Evolutionary conservation across 2,797 vertebrate species (phyloP), one percentile per base, ranked within the genome.

Genomic region (Tadarida brasiliensis): DNA sequence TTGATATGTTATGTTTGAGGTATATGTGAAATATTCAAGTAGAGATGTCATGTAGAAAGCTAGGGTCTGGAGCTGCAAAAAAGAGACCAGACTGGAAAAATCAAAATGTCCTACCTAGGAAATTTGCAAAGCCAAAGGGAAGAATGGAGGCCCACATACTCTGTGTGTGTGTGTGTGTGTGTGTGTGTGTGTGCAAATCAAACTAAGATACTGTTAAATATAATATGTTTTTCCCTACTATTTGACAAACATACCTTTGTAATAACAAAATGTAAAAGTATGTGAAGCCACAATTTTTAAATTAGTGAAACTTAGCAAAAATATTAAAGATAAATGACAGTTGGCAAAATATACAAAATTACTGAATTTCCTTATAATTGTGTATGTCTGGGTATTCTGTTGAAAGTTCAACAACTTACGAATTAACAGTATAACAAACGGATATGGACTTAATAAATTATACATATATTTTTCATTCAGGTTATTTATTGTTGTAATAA

Each of bases 361-460:
- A 80, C 17, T 68, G n/a, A 74, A 78, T 94, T 76, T 71, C 28
- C 61, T 89, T 86, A 33, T 74, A 71, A 33, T 87, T 70, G 12
- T 57, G 10, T 15, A 33, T n/a, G 5, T 65, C 33, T 35, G 4
- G 8, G 14, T 78, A 78, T 59, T 71, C 7, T 73, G 12, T 14
- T 85, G 39, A 90, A 68, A 2, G 6, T 8, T 82, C 68, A 93
- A 80, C 20, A 56, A 54, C 8, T 70, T 85, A 85, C 70, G 17
- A 89, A 71, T 80, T 94, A 81, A 73, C 33, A 61, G 24, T 57
- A 85, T 39, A 47, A 65, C n/a, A 88, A 56, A 80, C 10, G 33
- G 67, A 70, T n/a, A 54, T 67, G 12, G 33, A 73, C 7, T 77
- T 74, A 93, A 94, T 82, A 94, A 82, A 86, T 26, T 74, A 73